phyloP scores from a whole-genome alignment of 2,888 invertebrate genomes.

The Drosophila setosimentum region DNA sequence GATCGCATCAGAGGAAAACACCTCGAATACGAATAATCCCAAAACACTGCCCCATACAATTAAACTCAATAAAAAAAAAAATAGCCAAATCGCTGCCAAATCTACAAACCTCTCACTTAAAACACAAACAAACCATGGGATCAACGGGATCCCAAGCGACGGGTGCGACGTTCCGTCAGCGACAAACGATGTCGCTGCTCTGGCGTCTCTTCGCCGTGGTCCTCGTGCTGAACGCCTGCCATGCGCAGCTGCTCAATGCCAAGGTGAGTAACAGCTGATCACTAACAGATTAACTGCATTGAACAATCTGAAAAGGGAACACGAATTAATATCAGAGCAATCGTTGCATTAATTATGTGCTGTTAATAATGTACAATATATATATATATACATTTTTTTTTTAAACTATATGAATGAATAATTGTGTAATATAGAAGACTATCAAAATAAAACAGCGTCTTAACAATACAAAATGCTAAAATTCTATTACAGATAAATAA shows the following conservation, averaged over 20 bases:
- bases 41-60: slow-evolving; percentile 52
- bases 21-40: slow-evolving; percentile 60
- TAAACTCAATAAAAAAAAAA: slow-evolving; percentile 16
- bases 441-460: not conserved
- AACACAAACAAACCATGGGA: slow-evolving; percentile 56
- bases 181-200: slow-evolving; percentile 58
- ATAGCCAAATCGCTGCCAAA: slow-evolving; percentile 64
- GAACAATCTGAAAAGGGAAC: not conserved
- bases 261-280: slow-evolving; percentile 62
- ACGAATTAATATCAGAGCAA: not conserved
- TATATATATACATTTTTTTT: too few relatives aligned
- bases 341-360: not conserved
- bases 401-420: not conserved
- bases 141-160: slow-evolving; percentile 68
- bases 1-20: slow-evolving; percentile 43
- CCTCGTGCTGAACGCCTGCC: slow-evolving; percentile 64
- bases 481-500: not conserved
- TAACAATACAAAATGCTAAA: not conserved
- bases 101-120: slow-evolving; percentile 5
- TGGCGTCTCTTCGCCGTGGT: slow-evolving; percentile 68
- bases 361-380: not conserved
- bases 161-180: slow-evolving; percentile 45
- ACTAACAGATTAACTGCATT: slow-evolving; percentile 1
- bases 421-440: not conserved
- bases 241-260: slow-evolving; percentile 62